A percentile compares a stretch with the other conserved stretches of the same genome.
Conservation (phyloP, 2,797 vertebrate species). For the Apodemus agrarius region DNA sequence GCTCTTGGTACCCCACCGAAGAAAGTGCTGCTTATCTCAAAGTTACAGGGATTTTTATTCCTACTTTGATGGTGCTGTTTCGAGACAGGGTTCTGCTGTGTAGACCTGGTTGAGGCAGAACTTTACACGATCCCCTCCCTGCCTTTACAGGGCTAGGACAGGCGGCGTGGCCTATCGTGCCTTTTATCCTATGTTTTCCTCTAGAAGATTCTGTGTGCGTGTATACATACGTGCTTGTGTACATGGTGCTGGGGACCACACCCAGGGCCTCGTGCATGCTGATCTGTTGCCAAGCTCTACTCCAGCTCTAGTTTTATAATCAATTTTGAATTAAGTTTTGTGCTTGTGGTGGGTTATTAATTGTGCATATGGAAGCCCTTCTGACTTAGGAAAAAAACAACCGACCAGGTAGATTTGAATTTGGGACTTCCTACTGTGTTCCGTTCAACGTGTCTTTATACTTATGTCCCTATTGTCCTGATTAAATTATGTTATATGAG, state of each 20-base stretch:
- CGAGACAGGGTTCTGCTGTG: background rate
- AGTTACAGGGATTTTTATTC: background rate
- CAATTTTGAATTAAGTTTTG: constrained; percentile 36
- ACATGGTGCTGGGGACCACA: background rate
- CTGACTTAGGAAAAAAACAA: background rate
- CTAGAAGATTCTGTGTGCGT: background rate
- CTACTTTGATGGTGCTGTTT: background rate
- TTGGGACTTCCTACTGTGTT: background rate
- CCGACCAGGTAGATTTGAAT: background rate
- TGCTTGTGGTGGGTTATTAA: background rate
- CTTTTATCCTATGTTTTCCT: background rate
- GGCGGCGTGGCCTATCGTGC: background rate
- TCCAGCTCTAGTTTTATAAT: background rate
- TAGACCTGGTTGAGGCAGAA: background rate
- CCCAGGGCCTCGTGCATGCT: background rate
- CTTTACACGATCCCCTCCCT: background rate
- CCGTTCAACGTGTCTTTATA: background rate
- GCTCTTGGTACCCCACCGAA: background rate
- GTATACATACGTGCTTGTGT: background rate
- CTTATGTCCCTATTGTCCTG: background rate
- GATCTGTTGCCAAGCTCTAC: background rate
- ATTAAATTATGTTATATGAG: background rate
- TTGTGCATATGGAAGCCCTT: background rate
- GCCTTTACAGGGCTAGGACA: background rate
- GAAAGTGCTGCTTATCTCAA: background rate